Evolutionary conservation across 2,113 vertebrate genomes (phyloP), one percentile per base, ranked within the genome.

Genomic region (Alligator sinensis): DNA sequence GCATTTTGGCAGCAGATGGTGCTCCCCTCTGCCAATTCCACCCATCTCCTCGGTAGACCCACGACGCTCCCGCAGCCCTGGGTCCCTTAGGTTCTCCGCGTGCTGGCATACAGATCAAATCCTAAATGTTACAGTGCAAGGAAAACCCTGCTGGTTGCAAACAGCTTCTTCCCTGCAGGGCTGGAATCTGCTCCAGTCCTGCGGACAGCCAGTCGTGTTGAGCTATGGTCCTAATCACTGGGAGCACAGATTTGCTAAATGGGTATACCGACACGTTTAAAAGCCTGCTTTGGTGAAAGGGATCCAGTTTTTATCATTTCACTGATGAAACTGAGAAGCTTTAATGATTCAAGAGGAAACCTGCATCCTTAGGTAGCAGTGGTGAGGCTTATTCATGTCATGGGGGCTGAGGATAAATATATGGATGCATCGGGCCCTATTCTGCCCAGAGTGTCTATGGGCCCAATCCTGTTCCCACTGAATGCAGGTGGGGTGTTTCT

Each of bases 1-100:
- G 12, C 9, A 28, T 38, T 86, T 4, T 2, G 80, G 68, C 98
- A 97, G 90, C 91, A 98, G 98, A 87, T 90, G 98, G 97, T 77
- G 96, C 61, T 90, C 24, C 75, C 55, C 79, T 6, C 85, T 93
- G 82, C 90, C 77, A 80, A 70, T 72, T 85, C 60, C 88, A 13
- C 27, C 27, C 38, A n/a, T 21, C 76, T 78, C 80, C 30, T 6
- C 63, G 19, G 25, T 38, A 25, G 63, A 86, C 63, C 59, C 55
- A 86, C 78, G 68, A 16, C 57, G 38, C 85, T 85, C 57, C n/a
- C 89, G 75, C 92, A 64, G 87, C 30, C 59, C 21, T 18, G 64
- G 64, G 77, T 80, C 80, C 88, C 76, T 77, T 63, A 83, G 79
- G 88, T 96, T 93, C 68, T 87, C 59, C 80, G 70, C 85, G 63